Base-by-base conservation (phyloP, 2,888 invertebrate species). In the Noctua comes region DNA sequence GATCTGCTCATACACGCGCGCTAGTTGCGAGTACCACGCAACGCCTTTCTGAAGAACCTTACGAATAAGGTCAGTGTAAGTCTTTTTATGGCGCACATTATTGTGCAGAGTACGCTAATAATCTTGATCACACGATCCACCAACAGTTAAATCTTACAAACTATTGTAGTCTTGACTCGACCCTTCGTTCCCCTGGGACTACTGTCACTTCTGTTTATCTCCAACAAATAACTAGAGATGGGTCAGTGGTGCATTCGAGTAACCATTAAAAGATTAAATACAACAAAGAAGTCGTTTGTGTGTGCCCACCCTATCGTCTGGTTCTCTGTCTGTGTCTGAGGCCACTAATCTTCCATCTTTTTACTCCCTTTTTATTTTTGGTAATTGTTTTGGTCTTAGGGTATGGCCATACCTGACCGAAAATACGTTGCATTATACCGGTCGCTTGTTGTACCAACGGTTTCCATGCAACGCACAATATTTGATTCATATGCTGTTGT, bases 321-420 rank as follows among this genome's bases (percentile, higher is more conserved):
- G 79, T 68, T 69, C 31, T 62, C 57, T 46, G 79, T 71, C 68
- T 80, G 76, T 57, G 54, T 40, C 62, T 48, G 79, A 48, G 73
- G 57, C 77, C 80, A 71, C 72, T 85, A 81, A 88, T 84, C 82
- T 82, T 64, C 18, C 54, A 75, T 76, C 62, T 77, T 83, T 88
- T 81, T 74, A 73, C 68, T 87, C 68, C 75, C 57, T 59, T 79
- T 86, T 88, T 83, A 78, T 82, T 87, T 87, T 76, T 75, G 57
- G 68, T 75, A 80, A 79, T 85, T 85, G 80, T 88, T 80, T 79
- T 82, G 73, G 73, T 27, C 5, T 75, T 80, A 87, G 65, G 85
- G 71, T 80, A 7, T 18, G 13, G 43, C 13, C 46, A 68, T 18
- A 86, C 51, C 16, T 21, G 27, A 7, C 27, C 7, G 13, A n/a